These are phyloP conservation scores for Hypocryptadius cinnamomeus DNA, from an alignment of 2,113 vertebrate species.

Conservation along the genomic window DNA sequence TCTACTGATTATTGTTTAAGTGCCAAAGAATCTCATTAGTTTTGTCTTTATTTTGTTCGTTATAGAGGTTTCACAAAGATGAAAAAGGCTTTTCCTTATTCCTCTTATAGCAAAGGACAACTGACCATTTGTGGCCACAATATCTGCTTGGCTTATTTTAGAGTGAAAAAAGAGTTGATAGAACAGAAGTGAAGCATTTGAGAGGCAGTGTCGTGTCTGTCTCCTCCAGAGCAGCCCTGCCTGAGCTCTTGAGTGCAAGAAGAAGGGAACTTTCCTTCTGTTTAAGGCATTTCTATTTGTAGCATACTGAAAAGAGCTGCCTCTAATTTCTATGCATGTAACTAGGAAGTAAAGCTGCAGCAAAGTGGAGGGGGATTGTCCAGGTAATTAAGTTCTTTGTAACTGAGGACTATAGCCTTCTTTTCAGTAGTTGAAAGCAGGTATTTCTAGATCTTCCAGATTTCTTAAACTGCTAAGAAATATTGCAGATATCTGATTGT, in stretches of 20 bases:
- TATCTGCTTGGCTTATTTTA: background rate
- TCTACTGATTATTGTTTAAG: background rate
- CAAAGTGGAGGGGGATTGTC: background rate
- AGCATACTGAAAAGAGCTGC: background rate
- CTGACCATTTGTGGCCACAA: background rate
- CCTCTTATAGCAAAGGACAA: background rate
- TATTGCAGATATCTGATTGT: background rate
- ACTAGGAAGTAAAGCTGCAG: background rate
- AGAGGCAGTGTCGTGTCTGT: background rate
- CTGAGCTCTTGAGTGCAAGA: background rate
- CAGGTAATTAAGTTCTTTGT: background rate
- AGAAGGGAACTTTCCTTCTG: slow-evolving; percentile 9
- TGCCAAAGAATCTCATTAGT: background rate
- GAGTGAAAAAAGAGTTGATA: background rate
- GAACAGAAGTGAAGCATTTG: background rate
- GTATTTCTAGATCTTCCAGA: background rate
- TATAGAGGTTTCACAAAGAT: background rate
- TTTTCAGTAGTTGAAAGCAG: background rate
- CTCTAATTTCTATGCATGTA: background rate
- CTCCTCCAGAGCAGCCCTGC: background rate
- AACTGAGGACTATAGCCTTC: background rate
- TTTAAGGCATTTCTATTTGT: slow-evolving; percentile 27
- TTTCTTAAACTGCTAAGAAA: background rate
- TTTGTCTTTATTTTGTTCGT: background rate
- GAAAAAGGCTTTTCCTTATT: background rate